Evolutionary conservation across 2,113 vertebrate genomes (phyloP).

Genomic region (Rhinolophus sinicus): DNA sequence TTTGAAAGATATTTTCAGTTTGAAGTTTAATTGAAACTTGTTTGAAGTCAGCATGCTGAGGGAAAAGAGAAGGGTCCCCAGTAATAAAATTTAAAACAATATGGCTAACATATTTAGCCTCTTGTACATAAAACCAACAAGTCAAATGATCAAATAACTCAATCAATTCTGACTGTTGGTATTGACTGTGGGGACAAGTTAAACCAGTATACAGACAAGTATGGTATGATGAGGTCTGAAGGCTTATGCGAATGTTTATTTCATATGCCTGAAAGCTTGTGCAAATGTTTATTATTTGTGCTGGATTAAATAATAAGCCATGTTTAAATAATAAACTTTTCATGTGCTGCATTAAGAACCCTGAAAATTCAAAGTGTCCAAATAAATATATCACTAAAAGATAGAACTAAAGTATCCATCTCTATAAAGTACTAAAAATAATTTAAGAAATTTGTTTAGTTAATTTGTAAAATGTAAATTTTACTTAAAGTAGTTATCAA

Average conservation of each 20-base stretch:
- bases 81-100: background rate
- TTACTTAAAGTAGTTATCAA: background rate
- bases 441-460: background rate
- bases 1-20: conserved; percentile 12
- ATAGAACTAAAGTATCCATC: background rate
- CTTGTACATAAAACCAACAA: background rate
- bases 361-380: background rate
- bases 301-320: background rate
- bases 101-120: background rate
- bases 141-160: background rate
- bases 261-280: too few relatives aligned
- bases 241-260: background rate
- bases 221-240: background rate
- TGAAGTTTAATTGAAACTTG: conserved; percentile 13
- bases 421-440: conserved; percentile 6
- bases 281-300: background rate
- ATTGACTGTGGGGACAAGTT: background rate
- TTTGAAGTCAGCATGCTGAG: background rate
- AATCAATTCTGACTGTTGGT: background rate
- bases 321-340: too few relatives aligned
- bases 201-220: background rate
- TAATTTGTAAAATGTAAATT: conserved; percentile 7
- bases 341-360: background rate
- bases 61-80: background rate
- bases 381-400: background rate